Evolutionary conservation across 2,113 vertebrate genomes (phyloP).

Genomic region (Nicator chloris): DNA sequence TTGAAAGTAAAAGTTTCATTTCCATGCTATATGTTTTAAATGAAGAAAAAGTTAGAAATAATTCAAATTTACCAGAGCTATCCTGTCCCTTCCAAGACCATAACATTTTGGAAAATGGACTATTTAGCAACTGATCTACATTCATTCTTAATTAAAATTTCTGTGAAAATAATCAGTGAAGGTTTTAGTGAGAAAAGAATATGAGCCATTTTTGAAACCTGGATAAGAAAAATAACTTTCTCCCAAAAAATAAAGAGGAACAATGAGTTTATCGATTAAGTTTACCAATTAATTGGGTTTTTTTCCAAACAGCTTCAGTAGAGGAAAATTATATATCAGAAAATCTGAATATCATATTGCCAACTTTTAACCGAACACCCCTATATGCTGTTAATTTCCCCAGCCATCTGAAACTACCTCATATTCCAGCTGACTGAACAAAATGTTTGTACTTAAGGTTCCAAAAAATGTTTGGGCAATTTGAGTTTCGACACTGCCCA

Average conservation of each 20-base stretch:
- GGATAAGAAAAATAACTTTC: not conserved
- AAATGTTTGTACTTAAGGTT: not conserved
- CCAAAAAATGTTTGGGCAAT: not conserved
- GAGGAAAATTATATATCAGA: not conserved
- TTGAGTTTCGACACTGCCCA: not conserved
- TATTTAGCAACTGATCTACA: not conserved
- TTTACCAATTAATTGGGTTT: accelerated
- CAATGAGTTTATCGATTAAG: not conserved
- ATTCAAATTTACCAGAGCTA: not conserved
- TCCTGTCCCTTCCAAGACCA: not conserved
- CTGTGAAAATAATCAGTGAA: not conserved
- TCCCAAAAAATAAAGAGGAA: not conserved
- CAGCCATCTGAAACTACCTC: not conserved
- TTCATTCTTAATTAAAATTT: not conserved
- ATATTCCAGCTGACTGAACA: not conserved
- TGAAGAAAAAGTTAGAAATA: not conserved
- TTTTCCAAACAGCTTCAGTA: not conserved
- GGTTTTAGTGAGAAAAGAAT: not conserved
- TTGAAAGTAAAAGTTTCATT: not conserved
- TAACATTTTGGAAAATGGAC: not conserved
- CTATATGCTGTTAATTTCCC: not conserved
- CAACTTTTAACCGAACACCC: not conserved
- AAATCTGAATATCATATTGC: not conserved
- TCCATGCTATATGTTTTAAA: not conserved
- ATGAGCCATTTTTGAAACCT: not conserved